These are phyloP conservation scores for Microcebus lehilahytsara DNA, from an alignment of 2,113 vertebrate species.

Conservation along the genomic window DNA sequence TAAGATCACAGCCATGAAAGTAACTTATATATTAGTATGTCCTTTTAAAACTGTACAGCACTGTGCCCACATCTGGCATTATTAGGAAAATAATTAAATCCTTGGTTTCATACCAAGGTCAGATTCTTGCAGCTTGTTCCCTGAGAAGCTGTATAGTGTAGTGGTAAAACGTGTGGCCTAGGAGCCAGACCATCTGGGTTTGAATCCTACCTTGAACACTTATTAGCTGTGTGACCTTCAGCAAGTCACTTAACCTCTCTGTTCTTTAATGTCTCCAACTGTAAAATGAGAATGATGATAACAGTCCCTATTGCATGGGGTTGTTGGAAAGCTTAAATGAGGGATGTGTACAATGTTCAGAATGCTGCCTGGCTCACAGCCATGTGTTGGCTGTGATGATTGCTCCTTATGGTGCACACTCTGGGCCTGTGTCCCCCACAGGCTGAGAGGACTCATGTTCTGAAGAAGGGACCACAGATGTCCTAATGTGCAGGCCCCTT, in stretches of 20 bases:
- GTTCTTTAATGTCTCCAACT: neutral
- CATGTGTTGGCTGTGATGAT: neutral
- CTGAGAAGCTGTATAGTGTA: neutral
- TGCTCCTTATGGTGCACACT: neutral
- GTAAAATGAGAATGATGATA: neutral
- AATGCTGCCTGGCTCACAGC: neutral
- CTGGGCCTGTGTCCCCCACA: neutral
- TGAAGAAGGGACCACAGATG: neutral
- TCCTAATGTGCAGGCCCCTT: neutral
- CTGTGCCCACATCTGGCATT: neutral
- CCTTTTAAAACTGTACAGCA: neutral
- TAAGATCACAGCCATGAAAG: neutral
- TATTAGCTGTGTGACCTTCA: neutral
- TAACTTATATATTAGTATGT: neutral
- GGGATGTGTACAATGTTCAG: neutral
- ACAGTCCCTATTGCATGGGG: neutral
- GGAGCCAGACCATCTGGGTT: neutral
- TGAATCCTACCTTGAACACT: neutral
- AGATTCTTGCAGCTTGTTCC: neutral
- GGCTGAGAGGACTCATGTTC: neutral
- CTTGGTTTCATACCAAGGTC: slow-evolving; percentile 8
- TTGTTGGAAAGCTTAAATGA: neutral
- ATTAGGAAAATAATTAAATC: neutral
- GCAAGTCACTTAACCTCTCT: neutral
- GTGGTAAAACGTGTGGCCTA: neutral